A percentile compares a stretch with the other conserved stretches of the same genome.
These are phyloP conservation scores for Eremophila alpestris DNA, from an alignment of 2,797 vertebrate genomes.

Conservation along the genomic window DNA sequence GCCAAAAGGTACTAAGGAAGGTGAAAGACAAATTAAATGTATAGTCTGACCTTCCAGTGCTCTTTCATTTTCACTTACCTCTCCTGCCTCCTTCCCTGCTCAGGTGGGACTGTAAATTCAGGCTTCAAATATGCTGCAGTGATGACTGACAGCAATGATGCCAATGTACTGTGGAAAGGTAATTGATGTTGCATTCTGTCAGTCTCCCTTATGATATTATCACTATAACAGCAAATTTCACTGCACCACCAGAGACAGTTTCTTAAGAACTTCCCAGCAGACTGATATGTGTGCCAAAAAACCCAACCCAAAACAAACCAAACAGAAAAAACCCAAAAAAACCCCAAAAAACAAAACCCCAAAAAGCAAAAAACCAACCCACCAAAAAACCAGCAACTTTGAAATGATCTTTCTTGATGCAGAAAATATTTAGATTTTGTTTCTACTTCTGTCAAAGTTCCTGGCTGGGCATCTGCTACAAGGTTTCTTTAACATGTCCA, in stretches of 20 bases:
- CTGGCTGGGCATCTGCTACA: neutral
- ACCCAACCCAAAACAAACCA: neutral
- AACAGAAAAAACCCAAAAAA: no score
- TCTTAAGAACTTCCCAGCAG: neutral
- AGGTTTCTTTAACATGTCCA: neutral
- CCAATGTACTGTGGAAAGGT: neutral
- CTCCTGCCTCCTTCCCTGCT: neutral
- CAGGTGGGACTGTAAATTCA: neutral
- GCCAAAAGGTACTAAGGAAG: neutral
- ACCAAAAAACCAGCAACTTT: neutral
- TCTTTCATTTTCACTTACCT: neutral
- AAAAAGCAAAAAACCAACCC: no score
- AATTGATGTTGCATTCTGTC: constrained; percentile 11
- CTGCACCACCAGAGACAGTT: neutral
- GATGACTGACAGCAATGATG: neutral
- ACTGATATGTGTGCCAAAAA: neutral
- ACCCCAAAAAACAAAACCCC: no score
- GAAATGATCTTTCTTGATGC: neutral
- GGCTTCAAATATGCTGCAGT: neutral
- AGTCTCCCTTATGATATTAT: neutral
- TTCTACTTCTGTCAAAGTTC: neutral
- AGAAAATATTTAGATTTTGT: neutral
- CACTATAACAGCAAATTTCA: constrained; percentile 10
- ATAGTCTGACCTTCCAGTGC: neutral
- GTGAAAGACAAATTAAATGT: neutral